A percentile compares a stretch with the other conserved stretches of the same genome.
Conservation (phyloP, 2,888 invertebrate genomes). For the Campoletis raptor region DNA sequence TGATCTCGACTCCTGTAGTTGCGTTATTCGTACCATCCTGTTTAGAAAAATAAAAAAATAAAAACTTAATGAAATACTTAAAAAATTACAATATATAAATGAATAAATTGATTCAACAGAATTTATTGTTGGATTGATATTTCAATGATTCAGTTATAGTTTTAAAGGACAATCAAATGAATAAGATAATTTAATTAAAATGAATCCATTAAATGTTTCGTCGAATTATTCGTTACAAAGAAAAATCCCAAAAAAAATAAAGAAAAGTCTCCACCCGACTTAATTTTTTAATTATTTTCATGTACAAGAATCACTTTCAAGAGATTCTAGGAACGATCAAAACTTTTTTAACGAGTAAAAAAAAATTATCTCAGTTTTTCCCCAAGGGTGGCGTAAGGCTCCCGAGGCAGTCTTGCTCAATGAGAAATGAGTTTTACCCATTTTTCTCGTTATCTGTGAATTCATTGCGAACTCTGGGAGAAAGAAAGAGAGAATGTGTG, state of each 20-base stretch:
- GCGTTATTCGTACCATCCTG: conserved; percentile 93
- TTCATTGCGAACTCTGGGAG: conserved; percentile 17
- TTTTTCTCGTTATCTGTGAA: conserved; percentile 34
- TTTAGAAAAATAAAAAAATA: background rate
- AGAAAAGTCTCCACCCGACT: background rate
- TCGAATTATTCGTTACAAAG: background rate
- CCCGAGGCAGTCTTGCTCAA: conserved; percentile 10
- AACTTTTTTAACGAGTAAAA: conserved; percentile 31
- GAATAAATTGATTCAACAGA: background rate
- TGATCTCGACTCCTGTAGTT: conserved; percentile 91
- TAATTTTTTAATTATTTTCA: background rate
- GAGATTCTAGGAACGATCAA: conserved; percentile 21
- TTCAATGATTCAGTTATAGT: background rate
- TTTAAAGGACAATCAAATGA: background rate
- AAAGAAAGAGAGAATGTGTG: background rate
- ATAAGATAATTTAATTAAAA: background rate
- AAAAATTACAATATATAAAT: background rate
- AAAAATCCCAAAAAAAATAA: background rate
- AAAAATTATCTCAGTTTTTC: background rate
- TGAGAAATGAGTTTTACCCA: conserved; percentile 21
- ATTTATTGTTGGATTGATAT: background rate
- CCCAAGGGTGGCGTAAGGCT: conserved; percentile 17
- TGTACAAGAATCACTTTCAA: conserved; percentile 15
- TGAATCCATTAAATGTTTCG: background rate
- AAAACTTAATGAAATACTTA: background rate